These are phyloP conservation scores for Hypothenemus hampei DNA, from an alignment of 1,140 invertebrate species.

Conservation along the genomic window DNA sequence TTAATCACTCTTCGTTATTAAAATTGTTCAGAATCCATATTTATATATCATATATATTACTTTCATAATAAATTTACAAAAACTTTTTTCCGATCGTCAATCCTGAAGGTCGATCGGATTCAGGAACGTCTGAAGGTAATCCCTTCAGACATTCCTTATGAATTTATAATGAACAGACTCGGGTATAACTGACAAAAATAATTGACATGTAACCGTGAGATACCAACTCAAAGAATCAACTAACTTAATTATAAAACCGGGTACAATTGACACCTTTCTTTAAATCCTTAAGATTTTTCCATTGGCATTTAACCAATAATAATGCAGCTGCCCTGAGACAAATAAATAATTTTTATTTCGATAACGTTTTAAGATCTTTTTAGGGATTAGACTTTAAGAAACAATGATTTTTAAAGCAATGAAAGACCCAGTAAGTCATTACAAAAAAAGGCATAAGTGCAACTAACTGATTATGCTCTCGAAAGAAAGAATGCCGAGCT, in stretches of 20 bases:
- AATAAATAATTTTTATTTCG: conserved; percentile 34
- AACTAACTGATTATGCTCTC: conserved; percentile 8
- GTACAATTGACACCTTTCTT: too few species aligned
- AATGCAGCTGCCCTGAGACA: conserved; percentile 26
- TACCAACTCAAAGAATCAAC: background rate
- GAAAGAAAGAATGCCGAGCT: background rate
- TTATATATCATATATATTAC: too few species aligned
- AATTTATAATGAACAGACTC: conserved; percentile 6
- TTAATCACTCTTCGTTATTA: too few species aligned
- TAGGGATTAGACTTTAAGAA: conserved; percentile 30
- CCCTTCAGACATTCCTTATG: conserved; percentile 2
- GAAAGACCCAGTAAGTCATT: background rate
- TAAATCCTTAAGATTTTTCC: background rate
- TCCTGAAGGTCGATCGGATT: too few species aligned
- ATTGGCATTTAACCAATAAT: background rate
- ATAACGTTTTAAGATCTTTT: conserved; percentile 22
- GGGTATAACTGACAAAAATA: conserved; percentile 13
- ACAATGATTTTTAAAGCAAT: conserved; percentile 17
- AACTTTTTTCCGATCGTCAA: conserved; percentile 6
- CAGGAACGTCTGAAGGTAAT: too few species aligned
- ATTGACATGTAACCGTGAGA: conserved; percentile 8
- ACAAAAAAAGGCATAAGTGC: background rate
- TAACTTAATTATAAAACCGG: too few species aligned
- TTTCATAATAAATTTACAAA: conserved; percentile 1
- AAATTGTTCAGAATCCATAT: too few species aligned